Base-by-base conservation (phyloP, 23 tunicate genomes). In the Styela plicata region DNA sequence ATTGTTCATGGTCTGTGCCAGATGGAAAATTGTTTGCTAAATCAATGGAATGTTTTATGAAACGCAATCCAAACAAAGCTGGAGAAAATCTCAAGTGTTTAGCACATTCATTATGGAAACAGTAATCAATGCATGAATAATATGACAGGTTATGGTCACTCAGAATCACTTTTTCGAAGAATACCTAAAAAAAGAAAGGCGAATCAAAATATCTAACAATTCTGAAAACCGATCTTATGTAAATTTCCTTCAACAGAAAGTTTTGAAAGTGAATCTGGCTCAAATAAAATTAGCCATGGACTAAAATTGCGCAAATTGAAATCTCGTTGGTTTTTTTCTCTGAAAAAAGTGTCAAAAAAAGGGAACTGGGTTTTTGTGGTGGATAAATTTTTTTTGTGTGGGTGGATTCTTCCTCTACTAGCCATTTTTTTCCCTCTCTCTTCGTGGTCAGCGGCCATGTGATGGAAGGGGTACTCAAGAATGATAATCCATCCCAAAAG, bases 31-130 rank as follows among this genome's bases (percentile, higher is more conserved):
- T 93, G n/a, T 81, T 84, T 69, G 52, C 83, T 24, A n/a, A n/a
- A 36, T 93, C 0, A 63, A 88, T 66, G 66, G 73, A 25, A 52
- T 80, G 69, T n/a, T 93, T 88, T 52, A 85, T 81, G 82, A 69
- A 82, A 52, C 69, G 86, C 31, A 93, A 93, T 63, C 98, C 93
- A 36, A 18, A 30, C 34, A 88, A 88, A 52, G 35, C 2, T 20
- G 98, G 98, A 69, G 88, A 93, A 81, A 91, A n/a, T n/a, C 87
- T 52, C 66, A 36, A 31, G 30, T 80, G n/a, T 70, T 93, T 63
- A n/a, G 89, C 93, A 27, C 98, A 93, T 78, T 93, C 98, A 18
- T 84, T 93, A 1, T n/a, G n/a, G 98, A 93, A 3, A 36, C 57
- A 61, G 90, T 93, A 21, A 85, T 93, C n/a, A 33, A 73, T 93